These are phyloP conservation scores for Seriola rivoliana DNA, from an alignment of 2,113 vertebrate genomes.

Conservation along the genomic window DNA sequence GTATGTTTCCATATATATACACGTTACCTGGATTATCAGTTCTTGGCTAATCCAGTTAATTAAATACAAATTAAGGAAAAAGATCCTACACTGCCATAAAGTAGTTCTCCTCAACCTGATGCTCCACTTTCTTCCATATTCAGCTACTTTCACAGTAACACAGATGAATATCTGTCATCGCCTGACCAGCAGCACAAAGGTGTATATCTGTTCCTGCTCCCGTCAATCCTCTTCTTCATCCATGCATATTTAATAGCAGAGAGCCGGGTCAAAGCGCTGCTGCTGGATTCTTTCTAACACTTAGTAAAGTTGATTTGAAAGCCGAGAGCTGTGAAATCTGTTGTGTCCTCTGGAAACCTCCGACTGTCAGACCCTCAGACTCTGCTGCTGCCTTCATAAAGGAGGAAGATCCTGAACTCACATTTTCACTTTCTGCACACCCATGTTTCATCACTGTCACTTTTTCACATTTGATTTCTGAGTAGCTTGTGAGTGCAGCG, in stretches of 20 bases:
- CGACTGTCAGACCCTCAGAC: background rate
- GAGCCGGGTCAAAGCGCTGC: background rate
- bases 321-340: background rate
- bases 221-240: background rate
- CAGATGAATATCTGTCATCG: background rate
- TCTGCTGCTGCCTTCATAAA: background rate
- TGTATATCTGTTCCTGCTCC: background rate
- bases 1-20: too few species aligned
- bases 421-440: background rate
- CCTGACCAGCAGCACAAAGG: background rate
- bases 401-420: background rate
- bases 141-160: background rate
- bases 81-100: too few species aligned
- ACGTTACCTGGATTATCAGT: too few species aligned
- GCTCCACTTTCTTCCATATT: background rate
- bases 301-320: background rate
- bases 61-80: too few species aligned
- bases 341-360: conserved; percentile 18
- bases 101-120: too few species aligned
- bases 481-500: background rate
- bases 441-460: background rate
- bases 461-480: background rate
- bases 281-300: conserved; percentile 4
- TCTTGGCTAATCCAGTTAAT: too few species aligned
- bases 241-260: conserved; percentile 3